Evolutionary conservation across 1,140 invertebrate species (phyloP), one percentile per base, ranked within the genome.

Genomic region (Drosophila tristis): DNA sequence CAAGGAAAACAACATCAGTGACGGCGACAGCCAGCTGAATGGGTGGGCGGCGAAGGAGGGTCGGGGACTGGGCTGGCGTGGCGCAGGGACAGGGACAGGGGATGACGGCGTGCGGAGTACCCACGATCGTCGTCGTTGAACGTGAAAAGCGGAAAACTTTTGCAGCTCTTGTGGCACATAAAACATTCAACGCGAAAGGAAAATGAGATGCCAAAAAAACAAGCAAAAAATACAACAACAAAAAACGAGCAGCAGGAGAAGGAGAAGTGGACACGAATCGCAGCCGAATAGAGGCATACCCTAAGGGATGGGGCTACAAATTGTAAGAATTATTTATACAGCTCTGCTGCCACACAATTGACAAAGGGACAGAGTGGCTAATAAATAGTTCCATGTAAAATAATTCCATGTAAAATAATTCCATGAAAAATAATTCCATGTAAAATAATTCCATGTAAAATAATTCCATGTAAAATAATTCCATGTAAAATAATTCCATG

Each of bases 91-190:
- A 42, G 31, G 23, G 59, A 29, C 15, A n/a, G 45, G 57, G 58
- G 65, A 26, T 15, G 59, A 45, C 11, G 49, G 49, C 67, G 79
- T 79, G 55, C 23, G 68, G 78, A 66, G 74, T 80, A 90, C 82
- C 82, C 79, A 70, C 86, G 90, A 91, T 91, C 90, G 84, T 91
- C 90, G 90, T 90, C 90, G 90, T 91, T 91, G 90, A 91, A 91
- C 90, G 90, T 91, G 90, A 91, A 91, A 91, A 91, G 90, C 90
- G 90, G 90, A 91, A 91, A 91, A 90, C 58, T 91, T 91, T 91
- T 87, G 60, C 51, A 31, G 44, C 51, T 70, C 47, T 74, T 71
- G 78, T 89, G 79, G 79, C 82, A 86, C 85, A 79, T 80, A 74
- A 89, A 70, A n/a, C 64, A 70, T 58, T 57, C 64, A 65, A 57